Percentiles rank a stretch among this genome's conserved stretches.
These are phyloP conservation scores for Reticulitermes speratus DNA, from an alignment of 1,140 invertebrate genomes.

Conservation along the genomic window DNA sequence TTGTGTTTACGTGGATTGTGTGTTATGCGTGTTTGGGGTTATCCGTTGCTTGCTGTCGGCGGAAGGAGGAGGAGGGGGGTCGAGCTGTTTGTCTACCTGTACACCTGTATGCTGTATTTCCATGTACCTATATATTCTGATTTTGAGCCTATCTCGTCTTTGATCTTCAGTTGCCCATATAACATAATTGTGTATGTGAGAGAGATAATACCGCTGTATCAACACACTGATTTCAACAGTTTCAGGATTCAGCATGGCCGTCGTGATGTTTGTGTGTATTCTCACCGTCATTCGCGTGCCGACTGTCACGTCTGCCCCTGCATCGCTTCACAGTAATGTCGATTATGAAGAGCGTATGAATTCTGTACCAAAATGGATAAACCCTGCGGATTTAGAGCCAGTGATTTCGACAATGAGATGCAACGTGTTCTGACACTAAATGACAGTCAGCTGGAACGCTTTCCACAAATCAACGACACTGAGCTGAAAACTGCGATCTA, in stretches of 20 bases:
- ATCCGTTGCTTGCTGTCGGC: too few species aligned
- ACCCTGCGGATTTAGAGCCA: constrained; percentile 52
- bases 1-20: too few species aligned
- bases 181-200: too few species aligned
- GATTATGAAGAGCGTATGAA: not conserved
- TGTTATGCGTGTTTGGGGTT: too few species aligned
- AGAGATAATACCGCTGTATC: too few species aligned
- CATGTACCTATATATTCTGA: too few species aligned
- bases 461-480: too few species aligned
- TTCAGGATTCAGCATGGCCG: constrained; percentile 34
- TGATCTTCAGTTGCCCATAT: too few species aligned
- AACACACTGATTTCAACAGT: not conserved
- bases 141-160: too few species aligned
- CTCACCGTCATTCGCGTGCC: constrained; percentile 35
- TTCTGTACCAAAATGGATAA: constrained; percentile 50
- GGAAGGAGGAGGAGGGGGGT: too few species aligned
- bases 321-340: not conserved
- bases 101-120: too few species aligned
- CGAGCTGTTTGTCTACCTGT: too few species aligned
- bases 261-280: constrained; percentile 35
- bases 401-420: constrained; percentile 41
- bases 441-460: constrained; percentile 42
- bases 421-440: constrained; percentile 31
- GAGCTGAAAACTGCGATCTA: constrained; percentile 52
- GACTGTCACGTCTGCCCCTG: constrained; percentile 33